Evolutionary conservation across 2,797 vertebrate species (phyloP).

Genomic region (Tokudaia tokunoshimensis): DNA sequence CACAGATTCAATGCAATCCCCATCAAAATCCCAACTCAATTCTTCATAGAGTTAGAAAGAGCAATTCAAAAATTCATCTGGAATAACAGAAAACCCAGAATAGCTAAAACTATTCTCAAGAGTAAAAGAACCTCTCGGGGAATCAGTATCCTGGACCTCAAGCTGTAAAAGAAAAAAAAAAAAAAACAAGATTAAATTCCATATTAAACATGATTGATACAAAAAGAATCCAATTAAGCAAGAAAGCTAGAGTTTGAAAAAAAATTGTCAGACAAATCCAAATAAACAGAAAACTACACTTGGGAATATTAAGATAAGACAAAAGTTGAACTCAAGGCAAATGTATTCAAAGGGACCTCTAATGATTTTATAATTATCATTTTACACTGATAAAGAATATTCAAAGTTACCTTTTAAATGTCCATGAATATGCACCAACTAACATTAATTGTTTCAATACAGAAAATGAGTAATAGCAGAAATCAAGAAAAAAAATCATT

Average conservation of each 20-base stretch:
- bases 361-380: conserved; percentile 70
- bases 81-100: too few species aligned
- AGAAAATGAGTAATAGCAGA: conserved; percentile 37
- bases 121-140: too few species aligned
- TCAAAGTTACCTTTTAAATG: conserved; percentile 36
- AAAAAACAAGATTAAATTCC: conserved; percentile 64
- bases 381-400: conserved; percentile 61
- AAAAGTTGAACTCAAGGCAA: conserved; percentile 63
- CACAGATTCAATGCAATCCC: too few species aligned
- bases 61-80: too few species aligned
- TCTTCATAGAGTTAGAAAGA: too few species aligned
- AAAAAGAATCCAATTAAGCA: conserved; percentile 73
- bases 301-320: conserved; percentile 64
- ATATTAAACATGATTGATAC: conserved; percentile 66
- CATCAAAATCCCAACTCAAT: too few species aligned
- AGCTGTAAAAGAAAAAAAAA: too few species aligned
- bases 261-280: conserved; percentile 49
- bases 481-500: conserved; percentile 28
- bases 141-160: too few species aligned
- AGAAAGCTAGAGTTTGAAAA: conserved; percentile 55
- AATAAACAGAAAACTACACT: conserved; percentile 59
- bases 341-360: conserved; percentile 49
- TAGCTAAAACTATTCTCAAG: too few species aligned
- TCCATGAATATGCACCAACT: conserved; percentile 29
- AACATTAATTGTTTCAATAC: conserved; percentile 45